These are phyloP conservation scores for Tachina fera DNA, from an alignment of 2,888 invertebrate species.

Conservation along the genomic window DNA sequence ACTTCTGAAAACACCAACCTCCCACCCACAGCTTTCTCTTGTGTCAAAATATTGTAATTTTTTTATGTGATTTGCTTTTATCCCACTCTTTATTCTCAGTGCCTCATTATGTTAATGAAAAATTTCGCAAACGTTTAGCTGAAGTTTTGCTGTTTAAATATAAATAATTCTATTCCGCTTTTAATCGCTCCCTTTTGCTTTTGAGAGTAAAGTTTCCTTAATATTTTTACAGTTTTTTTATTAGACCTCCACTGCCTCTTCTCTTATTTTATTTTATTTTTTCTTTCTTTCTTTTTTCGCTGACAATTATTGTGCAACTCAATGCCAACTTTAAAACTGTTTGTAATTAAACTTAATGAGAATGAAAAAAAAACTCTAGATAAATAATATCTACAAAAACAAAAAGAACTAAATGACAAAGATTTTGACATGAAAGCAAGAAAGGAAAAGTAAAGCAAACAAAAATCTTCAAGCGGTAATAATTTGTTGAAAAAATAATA, in stretches of 20 bases:
- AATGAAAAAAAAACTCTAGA: slow-evolving; percentile 12
- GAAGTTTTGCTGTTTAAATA: slow-evolving; percentile 59
- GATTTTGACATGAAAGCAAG: background rate
- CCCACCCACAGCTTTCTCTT: too few species aligned
- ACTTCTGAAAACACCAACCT: too few species aligned
- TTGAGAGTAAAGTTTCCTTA: slow-evolving; percentile 24
- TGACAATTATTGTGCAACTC: slow-evolving; percentile 49
- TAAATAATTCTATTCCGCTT: slow-evolving; percentile 34
- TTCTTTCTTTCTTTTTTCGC: background rate
- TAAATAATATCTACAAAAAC: slow-evolving; percentile 16
- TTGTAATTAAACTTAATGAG: slow-evolving; percentile 43
- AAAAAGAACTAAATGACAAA: background rate
- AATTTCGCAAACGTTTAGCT: slow-evolving; percentile 40
- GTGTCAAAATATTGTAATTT: too few species aligned
- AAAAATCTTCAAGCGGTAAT: slow-evolving; percentile 19
- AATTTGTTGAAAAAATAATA: background rate
- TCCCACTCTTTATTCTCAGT: background rate
- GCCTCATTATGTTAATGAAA: background rate
- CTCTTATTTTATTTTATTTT: slow-evolving; percentile 1
- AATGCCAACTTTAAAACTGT: slow-evolving; percentile 57
- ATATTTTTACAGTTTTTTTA: background rate
- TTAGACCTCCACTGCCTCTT: background rate
- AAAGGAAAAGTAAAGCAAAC: background rate
- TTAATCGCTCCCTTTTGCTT: background rate
- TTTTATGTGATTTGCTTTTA: background rate